phyloP scores from a whole-genome alignment of 2,113 vertebrate genomes.

The Aphelocoma coerulescens region DNA sequence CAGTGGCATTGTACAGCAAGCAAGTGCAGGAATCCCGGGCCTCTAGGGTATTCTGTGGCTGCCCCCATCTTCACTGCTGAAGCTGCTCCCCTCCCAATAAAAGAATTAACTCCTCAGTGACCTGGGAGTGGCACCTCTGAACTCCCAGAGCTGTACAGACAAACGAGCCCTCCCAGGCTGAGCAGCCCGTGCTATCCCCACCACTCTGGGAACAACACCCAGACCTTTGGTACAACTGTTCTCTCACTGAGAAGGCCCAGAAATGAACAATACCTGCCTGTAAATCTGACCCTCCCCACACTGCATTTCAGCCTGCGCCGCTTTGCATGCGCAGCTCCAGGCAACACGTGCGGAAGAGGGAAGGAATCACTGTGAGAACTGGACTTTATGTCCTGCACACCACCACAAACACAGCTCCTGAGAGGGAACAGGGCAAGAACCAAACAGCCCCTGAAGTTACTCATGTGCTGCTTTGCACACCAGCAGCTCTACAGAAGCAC shows the following conservation, averaged over 20 bases:
- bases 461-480: neutral
- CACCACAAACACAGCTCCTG: neutral
- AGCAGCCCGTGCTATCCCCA: neutral
- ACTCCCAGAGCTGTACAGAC: neutral
- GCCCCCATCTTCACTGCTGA: neutral
- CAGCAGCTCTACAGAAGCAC: neutral
- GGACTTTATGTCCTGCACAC: neutral
- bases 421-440: neutral
- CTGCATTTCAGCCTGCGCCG: neutral
- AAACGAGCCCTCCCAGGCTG: neutral
- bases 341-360: neutral
- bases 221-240: neutral
- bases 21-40: neutral
- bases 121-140: neutral
- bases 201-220: neutral
- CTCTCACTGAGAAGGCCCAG: neutral
- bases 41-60: neutral
- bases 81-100: neutral
- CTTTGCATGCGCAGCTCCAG: neutral
- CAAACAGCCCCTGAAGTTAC: neutral
- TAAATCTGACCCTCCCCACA: neutral
- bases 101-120: neutral
- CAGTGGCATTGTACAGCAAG: neutral
- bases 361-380: neutral
- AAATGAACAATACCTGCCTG: neutral